Percentiles rank a stretch among this genome's conserved stretches.
Evolutionary conservation across 2,888 invertebrate genomes (phyloP).

Genomic region (Nomada goodeniana): DNA sequence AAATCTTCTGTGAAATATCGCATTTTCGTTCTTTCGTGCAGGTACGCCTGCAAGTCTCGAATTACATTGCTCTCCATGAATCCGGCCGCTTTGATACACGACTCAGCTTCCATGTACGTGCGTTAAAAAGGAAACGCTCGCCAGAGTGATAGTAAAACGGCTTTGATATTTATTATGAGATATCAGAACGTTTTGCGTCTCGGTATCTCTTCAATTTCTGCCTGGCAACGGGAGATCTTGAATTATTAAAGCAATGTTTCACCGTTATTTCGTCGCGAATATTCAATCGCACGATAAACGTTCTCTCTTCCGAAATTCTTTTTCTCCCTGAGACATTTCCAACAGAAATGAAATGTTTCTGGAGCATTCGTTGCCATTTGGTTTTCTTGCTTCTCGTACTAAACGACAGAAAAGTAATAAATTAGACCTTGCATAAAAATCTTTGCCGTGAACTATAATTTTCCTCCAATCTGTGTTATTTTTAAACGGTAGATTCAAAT

Average conservation of each 20-base stretch:
- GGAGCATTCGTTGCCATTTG: too few species aligned
- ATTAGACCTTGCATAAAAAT: too few species aligned
- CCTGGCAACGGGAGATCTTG: constrained; percentile 3
- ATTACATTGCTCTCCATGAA: constrained; percentile 31
- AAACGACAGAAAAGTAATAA: too few species aligned
- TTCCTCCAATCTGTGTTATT: too few species aligned
- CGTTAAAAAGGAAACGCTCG: not conserved
- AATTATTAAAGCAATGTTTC: constrained; percentile 11
- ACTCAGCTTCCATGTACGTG: constrained; percentile 20
- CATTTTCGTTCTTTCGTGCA: constrained; percentile 21
- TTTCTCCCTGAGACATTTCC: not conserved
- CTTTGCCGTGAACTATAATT: too few species aligned
- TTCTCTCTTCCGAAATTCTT: not conserved
- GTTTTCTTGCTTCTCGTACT: too few species aligned
- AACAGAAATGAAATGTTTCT: not conserved
- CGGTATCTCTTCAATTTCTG: not conserved
- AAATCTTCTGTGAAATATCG: constrained; percentile 59
- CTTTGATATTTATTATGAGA: constrained; percentile 38
- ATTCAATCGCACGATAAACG: not conserved
- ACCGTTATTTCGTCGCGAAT: constrained; percentile 8
- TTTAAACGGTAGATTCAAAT: too few species aligned
- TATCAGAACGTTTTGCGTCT: constrained; percentile 24
- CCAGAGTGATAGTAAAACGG: not conserved
- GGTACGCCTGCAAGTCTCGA: constrained; percentile 23
- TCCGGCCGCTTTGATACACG: constrained; percentile 38